phyloP scores from a whole-genome alignment of 2,888 invertebrate species.

The Dilophus febrilis region DNA sequence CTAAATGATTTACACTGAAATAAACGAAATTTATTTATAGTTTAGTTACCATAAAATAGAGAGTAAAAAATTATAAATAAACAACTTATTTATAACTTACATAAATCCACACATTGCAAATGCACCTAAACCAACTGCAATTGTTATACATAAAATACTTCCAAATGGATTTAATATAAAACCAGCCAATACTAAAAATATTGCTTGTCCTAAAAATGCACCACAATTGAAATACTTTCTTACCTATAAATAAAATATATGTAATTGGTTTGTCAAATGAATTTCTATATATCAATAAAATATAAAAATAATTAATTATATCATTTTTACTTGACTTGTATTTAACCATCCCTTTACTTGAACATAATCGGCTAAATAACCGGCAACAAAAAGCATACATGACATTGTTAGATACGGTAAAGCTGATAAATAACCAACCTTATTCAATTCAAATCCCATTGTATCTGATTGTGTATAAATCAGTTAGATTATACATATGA shows the following conservation, averaged over 20 bases:
- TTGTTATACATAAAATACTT: constrained; percentile 64
- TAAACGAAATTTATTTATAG: constrained; percentile 14
- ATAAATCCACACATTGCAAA: constrained; percentile 88
- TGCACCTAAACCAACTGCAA: constrained; percentile 80
- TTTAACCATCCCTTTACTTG: constrained; percentile 44
- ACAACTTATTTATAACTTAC: constrained; percentile 29
- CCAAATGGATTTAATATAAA: constrained; percentile 48
- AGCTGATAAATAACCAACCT: constrained; percentile 70
- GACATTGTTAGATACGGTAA: constrained; percentile 83
- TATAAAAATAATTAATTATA: no score
- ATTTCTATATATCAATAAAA: no score
- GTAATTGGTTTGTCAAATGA: no score
- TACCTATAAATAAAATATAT: constrained; percentile 36
- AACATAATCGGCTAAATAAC: constrained; percentile 68
- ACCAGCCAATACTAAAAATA: constrained; percentile 73
- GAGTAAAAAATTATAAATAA: no score
- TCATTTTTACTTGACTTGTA: constrained; percentile 45
- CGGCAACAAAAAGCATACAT: constrained; percentile 58
- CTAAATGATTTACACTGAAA: constrained; percentile 73
- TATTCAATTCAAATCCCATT: constrained; percentile 50
- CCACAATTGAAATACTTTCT: constrained; percentile 55
- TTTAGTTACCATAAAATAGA: no score
- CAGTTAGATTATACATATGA: no score
- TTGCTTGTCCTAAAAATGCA: constrained; percentile 59
- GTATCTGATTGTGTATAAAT: no score